Conservation (phyloP, 2,113 vertebrate species). For the Terrapene triunguis region DNA sequence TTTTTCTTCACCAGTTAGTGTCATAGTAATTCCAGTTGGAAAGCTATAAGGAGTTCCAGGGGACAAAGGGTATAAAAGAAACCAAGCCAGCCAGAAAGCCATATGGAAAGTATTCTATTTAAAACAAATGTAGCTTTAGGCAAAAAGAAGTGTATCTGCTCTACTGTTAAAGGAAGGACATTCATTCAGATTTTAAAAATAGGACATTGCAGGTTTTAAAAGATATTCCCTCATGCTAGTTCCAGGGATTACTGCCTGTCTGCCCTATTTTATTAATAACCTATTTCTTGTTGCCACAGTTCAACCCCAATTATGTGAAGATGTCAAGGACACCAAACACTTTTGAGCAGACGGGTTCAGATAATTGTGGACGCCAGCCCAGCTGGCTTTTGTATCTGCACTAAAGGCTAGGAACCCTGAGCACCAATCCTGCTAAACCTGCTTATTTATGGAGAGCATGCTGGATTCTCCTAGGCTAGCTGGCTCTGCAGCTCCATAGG, state of each 20-base stretch:
- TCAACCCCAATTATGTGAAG: neutral
- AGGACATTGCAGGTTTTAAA: neutral
- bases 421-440: neutral
- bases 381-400: neutral
- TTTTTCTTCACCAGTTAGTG: neutral
- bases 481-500: accelerated
- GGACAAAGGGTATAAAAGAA: conserved; percentile 29
- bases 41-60: neutral
- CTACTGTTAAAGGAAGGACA: neutral
- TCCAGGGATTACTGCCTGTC: neutral
- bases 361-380: neutral
- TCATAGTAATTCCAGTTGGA: neutral
- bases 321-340: neutral
- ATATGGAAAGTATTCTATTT: conserved; percentile 28
- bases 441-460: neutral
- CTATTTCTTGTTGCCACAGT: neutral
- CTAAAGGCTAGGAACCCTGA: neutral
- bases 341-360: neutral
- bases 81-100: neutral
- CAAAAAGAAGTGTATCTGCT: neutral
- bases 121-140: conserved; percentile 48
- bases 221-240: neutral
- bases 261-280: neutral
- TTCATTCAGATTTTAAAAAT: conserved; percentile 26
- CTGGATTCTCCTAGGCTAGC: neutral